Conservation (phyloP, 2,113 vertebrate species). For the Hippocampus mohnikei region DNA sequence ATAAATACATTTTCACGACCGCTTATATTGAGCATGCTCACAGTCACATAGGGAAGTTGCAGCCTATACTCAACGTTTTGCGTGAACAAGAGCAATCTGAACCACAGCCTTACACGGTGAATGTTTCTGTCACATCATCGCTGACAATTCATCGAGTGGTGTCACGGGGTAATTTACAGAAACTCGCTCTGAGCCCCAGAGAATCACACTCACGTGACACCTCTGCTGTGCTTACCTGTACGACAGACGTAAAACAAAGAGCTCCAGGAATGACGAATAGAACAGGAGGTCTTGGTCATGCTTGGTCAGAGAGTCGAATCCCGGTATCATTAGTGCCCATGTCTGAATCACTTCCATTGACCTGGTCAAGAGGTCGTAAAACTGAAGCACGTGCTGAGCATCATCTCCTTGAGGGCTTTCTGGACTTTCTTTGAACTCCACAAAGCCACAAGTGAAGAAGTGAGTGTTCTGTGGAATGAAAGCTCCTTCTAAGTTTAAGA, state of each 20-base stretch:
- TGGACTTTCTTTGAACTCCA: conserved; percentile 86
- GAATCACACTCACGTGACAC: neutral
- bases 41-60: neutral
- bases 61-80: neutral
- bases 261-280: conserved; percentile 93
- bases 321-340: conserved; percentile 92
- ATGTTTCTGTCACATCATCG: no score
- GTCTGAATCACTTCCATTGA: conserved; percentile 96
- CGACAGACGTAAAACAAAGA: conserved; percentile 89
- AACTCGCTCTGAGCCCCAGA: no score
- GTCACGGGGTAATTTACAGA: no score
- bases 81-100: neutral
- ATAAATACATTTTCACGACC: neutral
- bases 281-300: conserved; percentile 95
- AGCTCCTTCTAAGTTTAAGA: neutral
- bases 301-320: conserved; percentile 84
- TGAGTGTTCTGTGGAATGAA: neutral
- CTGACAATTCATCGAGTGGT: no score
- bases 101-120: no score
- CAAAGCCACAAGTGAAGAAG: neutral
- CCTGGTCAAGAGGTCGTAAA: conserved; percentile 91
- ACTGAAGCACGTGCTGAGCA: conserved; percentile 90
- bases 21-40: neutral
- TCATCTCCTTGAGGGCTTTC: conserved; percentile 87
- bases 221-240: conserved; percentile 78